These are phyloP conservation scores for Siphamia tubifer DNA, from an alignment of 2,113 vertebrate genomes.

Conservation along the genomic window DNA sequence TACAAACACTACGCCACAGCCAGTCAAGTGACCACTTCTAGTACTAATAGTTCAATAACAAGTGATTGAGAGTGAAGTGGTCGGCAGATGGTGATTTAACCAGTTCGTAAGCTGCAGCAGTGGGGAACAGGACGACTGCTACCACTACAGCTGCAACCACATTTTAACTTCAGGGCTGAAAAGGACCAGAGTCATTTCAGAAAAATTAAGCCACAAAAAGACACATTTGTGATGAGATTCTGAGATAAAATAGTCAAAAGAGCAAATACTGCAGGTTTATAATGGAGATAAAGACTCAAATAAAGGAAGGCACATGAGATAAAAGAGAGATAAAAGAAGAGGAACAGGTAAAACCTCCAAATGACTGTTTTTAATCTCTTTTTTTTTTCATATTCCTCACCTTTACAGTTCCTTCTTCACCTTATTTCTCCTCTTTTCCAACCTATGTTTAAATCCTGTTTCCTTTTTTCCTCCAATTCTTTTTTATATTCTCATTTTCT, in stretches of 20 bases:
- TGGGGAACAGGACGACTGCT: background rate
- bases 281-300: background rate
- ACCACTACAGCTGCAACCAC: background rate
- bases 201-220: background rate
- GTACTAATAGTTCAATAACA: constrained; percentile 50
- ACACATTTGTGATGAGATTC: background rate
- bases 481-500: background rate
- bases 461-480: background rate
- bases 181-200: background rate
- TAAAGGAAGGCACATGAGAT: background rate
- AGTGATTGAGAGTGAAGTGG: constrained; percentile 44
- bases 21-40: constrained; percentile 58
- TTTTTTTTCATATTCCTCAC: constrained; percentile 8
- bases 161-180: constrained; percentile 14
- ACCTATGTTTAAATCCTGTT: background rate
- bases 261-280: background rate
- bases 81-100: constrained; percentile 48
- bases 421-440: background rate
- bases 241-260: background rate
- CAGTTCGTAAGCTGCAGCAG: constrained; percentile 10
- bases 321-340: background rate
- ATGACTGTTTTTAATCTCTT: background rate
- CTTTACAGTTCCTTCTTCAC: background rate
- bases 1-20: constrained; percentile 32
- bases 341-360: too few species aligned